These are phyloP conservation scores for Ophion ventricosus DNA, from an alignment of 2,888 invertebrate genomes.

Conservation along the genomic window DNA sequence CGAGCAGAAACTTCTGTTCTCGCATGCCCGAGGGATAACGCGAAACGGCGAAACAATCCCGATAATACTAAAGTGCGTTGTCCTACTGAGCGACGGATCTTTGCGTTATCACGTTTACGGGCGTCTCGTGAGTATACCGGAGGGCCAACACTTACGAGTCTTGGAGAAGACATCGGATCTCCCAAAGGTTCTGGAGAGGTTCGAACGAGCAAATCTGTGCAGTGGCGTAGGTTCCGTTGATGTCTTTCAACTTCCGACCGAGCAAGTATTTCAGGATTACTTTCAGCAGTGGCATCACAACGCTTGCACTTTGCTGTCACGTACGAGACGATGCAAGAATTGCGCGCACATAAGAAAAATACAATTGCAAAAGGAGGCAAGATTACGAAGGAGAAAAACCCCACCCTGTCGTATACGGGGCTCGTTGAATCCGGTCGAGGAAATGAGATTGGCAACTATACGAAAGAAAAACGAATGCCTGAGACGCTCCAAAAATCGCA, in stretches of 20 bases:
- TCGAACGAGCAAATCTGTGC: slow-evolving; percentile 41
- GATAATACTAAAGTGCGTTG: slow-evolving; percentile 41
- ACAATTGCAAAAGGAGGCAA: slow-evolving; percentile 48
- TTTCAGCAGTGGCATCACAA: slow-evolving; percentile 54
- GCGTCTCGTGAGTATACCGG: slow-evolving; percentile 13
- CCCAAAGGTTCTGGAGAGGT: slow-evolving; percentile 14
- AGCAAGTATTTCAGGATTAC: slow-evolving; percentile 42
- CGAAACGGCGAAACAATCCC: slow-evolving; percentile 29
- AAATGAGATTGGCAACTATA: background rate
- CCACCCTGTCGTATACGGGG: background rate
- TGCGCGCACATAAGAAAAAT: slow-evolving; percentile 40
- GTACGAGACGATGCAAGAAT: slow-evolving; percentile 46
- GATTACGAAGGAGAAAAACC: background rate
- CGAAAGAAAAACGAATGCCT: background rate
- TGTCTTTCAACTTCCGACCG: slow-evolving; percentile 37
- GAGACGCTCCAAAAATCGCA: background rate
- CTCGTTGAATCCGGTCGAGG: background rate
- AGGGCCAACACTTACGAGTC: slow-evolving; percentile 3
- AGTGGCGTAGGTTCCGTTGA: slow-evolving; percentile 39
- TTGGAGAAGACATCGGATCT: slow-evolving; percentile 22
- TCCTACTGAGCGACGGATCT: slow-evolving; percentile 13
- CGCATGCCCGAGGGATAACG: slow-evolving; percentile 20
- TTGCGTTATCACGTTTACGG: slow-evolving; percentile 44
- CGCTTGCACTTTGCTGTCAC: slow-evolving; percentile 43
- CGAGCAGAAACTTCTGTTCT: slow-evolving; percentile 30